These are phyloP conservation scores for Drosophila parthenogenetica DNA, from an alignment of 2,888 invertebrate genomes.

Conservation along the genomic window DNA sequence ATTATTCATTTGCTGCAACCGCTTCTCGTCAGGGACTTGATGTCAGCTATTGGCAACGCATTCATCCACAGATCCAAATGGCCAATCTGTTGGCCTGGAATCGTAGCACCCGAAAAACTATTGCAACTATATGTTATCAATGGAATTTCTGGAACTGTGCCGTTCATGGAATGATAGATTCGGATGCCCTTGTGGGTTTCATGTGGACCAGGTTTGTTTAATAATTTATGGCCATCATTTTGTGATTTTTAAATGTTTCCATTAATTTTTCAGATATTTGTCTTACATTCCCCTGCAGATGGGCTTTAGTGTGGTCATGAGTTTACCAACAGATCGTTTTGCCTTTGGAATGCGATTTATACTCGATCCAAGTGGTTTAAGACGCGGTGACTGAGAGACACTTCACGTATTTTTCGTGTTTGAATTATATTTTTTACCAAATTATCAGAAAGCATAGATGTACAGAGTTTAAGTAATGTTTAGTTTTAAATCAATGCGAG, in stretches of 20 bases:
- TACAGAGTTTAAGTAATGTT: conserved; percentile 37
- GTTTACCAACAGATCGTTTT: conserved; percentile 82
- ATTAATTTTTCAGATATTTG: conserved; percentile 68
- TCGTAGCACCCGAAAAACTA: conserved; percentile 75
- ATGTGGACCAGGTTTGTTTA: conserved; percentile 78
- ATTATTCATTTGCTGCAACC: conserved; percentile 80
- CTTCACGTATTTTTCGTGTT: conserved; percentile 14
- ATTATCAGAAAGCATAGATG: conserved; percentile 30
- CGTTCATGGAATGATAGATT: conserved; percentile 83
- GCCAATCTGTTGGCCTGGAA: conserved; percentile 82
- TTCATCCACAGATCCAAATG: conserved; percentile 83
- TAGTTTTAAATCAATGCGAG: conserved; percentile 24
- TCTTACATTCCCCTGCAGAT: conserved; percentile 76
- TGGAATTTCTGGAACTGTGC: conserved; percentile 81
- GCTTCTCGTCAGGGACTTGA: conserved; percentile 82
- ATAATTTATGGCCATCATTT: background rate
- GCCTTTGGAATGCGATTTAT: conserved; percentile 83
- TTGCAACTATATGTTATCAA: conserved; percentile 83
- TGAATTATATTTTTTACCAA: conserved; percentile 50
- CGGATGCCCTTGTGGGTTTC: conserved; percentile 83
- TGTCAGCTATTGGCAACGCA: conserved; percentile 84
- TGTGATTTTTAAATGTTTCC: background rate
- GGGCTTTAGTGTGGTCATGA: conserved; percentile 82
- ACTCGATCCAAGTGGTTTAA: conserved; percentile 81
- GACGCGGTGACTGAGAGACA: conserved; percentile 59